Base-by-base conservation (phyloP, 2,113 vertebrate genomes). In the Semicossyphus pulcher region DNA sequence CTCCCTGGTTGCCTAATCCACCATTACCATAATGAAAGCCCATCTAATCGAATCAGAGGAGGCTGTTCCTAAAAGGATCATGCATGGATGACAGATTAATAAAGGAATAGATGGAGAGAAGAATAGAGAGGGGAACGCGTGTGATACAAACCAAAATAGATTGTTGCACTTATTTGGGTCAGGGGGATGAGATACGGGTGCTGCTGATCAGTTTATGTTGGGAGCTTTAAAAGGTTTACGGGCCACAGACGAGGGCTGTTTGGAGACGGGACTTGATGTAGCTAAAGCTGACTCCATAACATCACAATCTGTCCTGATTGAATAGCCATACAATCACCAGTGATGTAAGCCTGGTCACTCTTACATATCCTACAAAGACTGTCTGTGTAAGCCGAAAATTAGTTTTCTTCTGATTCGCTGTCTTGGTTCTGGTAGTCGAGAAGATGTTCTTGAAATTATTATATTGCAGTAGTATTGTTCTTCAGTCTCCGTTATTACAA, bases 21-120 rank as follows among this genome's bases (percentile, higher is more conserved):
- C 82, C 90, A 91, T 91, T 89, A 91, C 59, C 51, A 74, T 84
- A 90, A 90, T 91, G 88, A 91, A 87, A 88, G 75, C 75, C 63
- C 72, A 87, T 88, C 69, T 88, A 87, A 91, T 87, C 59, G 42
- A 91, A 86, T 90, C 76, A 88, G 60, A 76, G 37, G 32, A 58
- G 76, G 63, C 72, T 87, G 56, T 49, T 63, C 72, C 65, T 89
- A 81, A 89, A 88, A 78, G 88, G 78, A 90, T 90, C 83, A 78
- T 66, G 42, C 74, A 80, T 57, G 69, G 69, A 85, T 78, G 18
- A 78, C 68, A 78, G 76, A 89, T 89, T 90, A 89, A 84, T 86
- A 87, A 87, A 81, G 68, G 63, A 72, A 83, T 61, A 83, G 65
- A 86, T 72, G 52, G 54, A 79, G 51, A 65, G 47, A 56, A 72